Evolutionary conservation across 30 jellyfish, hydroid and myxozoan genomes (phyloP).

Genomic region (Hydractinia echinata): DNA sequence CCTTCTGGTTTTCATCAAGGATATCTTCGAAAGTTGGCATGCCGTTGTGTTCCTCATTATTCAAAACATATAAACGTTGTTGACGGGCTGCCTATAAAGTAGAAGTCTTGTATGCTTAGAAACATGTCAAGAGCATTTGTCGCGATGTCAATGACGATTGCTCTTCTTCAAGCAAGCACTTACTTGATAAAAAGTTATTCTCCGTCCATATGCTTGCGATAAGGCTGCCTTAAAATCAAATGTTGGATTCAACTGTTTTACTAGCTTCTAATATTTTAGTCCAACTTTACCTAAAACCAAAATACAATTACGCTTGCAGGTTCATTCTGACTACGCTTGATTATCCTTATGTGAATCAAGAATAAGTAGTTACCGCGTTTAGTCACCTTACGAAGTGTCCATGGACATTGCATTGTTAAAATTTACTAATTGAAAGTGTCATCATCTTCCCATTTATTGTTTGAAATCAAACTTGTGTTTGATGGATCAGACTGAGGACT

Average conservation of each 20-base stretch:
- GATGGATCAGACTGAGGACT: too few relatives aligned
- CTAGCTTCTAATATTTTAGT: too few relatives aligned
- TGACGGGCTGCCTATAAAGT: not conserved
- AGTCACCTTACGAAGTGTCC: not conserved
- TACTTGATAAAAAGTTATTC: too few relatives aligned
- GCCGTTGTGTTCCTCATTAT: not conserved
- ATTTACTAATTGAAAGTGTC: not conserved
- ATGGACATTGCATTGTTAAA: slow-evolving; percentile 1
- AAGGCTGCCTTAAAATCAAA: too few relatives aligned
- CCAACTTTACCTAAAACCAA: too few relatives aligned
- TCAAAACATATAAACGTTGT: not conserved
- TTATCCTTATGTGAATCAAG: not conserved
- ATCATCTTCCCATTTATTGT: slow-evolving; percentile 9
- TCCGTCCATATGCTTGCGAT: too few relatives aligned
- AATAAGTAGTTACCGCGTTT: not conserved
- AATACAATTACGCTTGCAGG: too few relatives aligned
- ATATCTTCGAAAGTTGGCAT: not conserved
- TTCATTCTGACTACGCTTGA: too few relatives aligned
- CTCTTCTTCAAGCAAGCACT: too few relatives aligned
- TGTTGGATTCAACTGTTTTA: too few relatives aligned
- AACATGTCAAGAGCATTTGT: not conserved
- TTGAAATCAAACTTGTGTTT: not conserved
- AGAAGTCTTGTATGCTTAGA: not conserved
- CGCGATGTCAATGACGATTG: not conserved
- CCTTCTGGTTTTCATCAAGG: too few relatives aligned